phyloP scores from a whole-genome alignment of 2,113 vertebrate genomes.

The Microcebus jonahi region DNA sequence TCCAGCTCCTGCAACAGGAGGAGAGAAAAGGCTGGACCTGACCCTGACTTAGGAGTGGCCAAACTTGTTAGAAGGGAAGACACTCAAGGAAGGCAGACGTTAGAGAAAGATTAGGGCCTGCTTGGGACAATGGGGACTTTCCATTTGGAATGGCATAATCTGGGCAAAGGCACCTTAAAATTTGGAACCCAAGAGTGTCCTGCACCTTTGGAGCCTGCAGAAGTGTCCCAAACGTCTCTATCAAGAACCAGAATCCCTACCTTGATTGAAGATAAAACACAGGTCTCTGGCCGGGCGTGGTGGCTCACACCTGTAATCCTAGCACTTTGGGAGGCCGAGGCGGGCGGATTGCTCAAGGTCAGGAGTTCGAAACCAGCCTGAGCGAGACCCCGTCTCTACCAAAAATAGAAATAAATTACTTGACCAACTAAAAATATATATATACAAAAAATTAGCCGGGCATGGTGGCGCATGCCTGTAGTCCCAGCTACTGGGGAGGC shows the following conservation, averaged over 20 bases:
- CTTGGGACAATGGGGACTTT: neutral
- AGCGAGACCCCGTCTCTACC: no score
- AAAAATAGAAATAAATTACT: no score
- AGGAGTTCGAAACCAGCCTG: no score
- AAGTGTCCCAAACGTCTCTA: neutral
- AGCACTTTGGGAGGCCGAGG: no score
- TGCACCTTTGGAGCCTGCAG: neutral
- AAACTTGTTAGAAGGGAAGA: neutral
- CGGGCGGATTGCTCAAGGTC: no score
- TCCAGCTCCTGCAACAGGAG: neutral
- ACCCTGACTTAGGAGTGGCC: neutral
- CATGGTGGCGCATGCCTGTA: no score
- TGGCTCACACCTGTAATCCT: no score
- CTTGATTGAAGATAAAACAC: neutral
- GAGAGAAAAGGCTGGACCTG: neutral
- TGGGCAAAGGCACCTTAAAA: neutral
- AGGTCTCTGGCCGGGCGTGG: neutral
- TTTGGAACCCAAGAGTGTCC: neutral
- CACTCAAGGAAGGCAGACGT: neutral
- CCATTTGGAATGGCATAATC: neutral
- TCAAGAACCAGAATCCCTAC: neutral
- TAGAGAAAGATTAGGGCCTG: neutral
- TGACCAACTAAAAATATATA: no score
- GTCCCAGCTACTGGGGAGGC: no score
- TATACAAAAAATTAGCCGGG: no score